A percentile compares a stretch with the other conserved stretches of the same genome.
These are phyloP conservation scores for Drosophila lacteicornis DNA, from an alignment of 1,140 invertebrate genomes.

Conservation along the genomic window DNA sequence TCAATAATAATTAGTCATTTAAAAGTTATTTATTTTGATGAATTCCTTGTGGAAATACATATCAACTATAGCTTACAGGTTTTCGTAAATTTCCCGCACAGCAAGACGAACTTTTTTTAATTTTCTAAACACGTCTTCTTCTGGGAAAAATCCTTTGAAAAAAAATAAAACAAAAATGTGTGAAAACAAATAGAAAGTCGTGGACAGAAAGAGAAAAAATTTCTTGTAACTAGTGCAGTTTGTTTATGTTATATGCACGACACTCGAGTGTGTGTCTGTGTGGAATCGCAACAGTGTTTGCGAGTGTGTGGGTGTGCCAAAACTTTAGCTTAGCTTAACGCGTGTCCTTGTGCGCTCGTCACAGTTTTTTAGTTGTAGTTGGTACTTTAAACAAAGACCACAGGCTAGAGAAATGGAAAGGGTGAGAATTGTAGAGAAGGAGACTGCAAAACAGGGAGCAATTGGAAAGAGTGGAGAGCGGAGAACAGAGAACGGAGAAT, in stretches of 20 bases:
- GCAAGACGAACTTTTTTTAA: slow-evolving; percentile 41
- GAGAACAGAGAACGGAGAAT: not conserved
- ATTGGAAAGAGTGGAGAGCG: not conserved
- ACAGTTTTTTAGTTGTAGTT: slow-evolving; percentile 44
- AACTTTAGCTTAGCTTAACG: slow-evolving; percentile 76
- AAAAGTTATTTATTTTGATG: not conserved
- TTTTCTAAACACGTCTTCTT: slow-evolving; percentile 70
- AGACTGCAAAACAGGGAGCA: slow-evolving; percentile 1
- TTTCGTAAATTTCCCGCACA: not conserved
- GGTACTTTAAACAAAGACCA: slow-evolving; percentile 67
- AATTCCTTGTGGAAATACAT: not conserved
- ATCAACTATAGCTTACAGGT: too few relatives aligned
- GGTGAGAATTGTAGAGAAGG: slow-evolving; percentile 4
- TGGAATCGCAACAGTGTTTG: slow-evolving; percentile 33
- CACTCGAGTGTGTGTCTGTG: slow-evolving; percentile 25
- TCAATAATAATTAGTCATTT: too few relatives aligned
- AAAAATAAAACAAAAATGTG: slow-evolving; percentile 29
- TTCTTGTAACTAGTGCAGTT: slow-evolving; percentile 63
- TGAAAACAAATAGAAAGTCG: slow-evolving; percentile 65
- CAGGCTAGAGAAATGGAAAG: slow-evolving; percentile 36
- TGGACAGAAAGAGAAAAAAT: slow-evolving; percentile 44
- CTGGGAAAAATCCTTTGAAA: slow-evolving; percentile 6
- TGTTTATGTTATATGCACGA: slow-evolving; percentile 76
- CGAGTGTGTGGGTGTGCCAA: slow-evolving; percentile 55
- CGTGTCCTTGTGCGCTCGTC: slow-evolving; percentile 63